Conservation (phyloP, 2,797 vertebrate genomes). For the Melanotaenia trifasciata region DNA sequence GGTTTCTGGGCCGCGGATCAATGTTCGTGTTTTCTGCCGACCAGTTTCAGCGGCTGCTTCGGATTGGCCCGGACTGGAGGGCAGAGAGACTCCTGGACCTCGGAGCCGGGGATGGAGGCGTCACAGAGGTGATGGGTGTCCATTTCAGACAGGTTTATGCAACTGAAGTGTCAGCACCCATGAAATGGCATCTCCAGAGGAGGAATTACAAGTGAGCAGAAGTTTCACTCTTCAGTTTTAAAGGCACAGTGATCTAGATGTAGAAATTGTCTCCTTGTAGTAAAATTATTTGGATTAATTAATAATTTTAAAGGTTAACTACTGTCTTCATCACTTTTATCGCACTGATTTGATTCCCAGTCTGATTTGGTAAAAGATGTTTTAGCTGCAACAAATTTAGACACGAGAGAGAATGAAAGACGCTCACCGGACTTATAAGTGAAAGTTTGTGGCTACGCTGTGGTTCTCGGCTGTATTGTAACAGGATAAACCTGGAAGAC, state of each 20-base stretch:
- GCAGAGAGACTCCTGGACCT: slow-evolving; percentile 92
- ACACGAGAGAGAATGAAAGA: too few relatives aligned
- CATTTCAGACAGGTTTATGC: slow-evolving; percentile 94
- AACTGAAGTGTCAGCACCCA: slow-evolving; percentile 94
- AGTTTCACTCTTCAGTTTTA: not conserved
- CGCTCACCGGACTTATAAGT: too few relatives aligned
- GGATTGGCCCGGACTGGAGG: slow-evolving; percentile 90
- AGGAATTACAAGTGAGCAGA: slow-evolving; percentile 91
- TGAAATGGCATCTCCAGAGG: slow-evolving; percentile 98
- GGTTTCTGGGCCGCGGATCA: slow-evolving; percentile 95
- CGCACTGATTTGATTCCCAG: not conserved
- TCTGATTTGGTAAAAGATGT: not conserved
- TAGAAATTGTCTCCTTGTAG: too few relatives aligned
- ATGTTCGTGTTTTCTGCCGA: slow-evolving; percentile 97
- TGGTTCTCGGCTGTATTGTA: not conserved
- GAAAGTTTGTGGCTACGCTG: not conserved
- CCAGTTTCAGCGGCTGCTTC: slow-evolving; percentile 92
- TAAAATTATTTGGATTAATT: too few relatives aligned
- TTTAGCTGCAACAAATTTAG: too few relatives aligned
- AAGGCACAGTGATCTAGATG: not conserved
- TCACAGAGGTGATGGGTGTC: slow-evolving; percentile 93
- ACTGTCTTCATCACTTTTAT: too few relatives aligned
- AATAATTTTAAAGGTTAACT: too few relatives aligned
- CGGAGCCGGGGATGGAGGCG: slow-evolving; percentile 95
- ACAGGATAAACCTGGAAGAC: not conserved